A percentile compares a stretch with the other conserved stretches of the same genome.
Evolutionary conservation across 2,113 vertebrate species (phyloP).

Genomic region (Oreochromis spilurus): DNA sequence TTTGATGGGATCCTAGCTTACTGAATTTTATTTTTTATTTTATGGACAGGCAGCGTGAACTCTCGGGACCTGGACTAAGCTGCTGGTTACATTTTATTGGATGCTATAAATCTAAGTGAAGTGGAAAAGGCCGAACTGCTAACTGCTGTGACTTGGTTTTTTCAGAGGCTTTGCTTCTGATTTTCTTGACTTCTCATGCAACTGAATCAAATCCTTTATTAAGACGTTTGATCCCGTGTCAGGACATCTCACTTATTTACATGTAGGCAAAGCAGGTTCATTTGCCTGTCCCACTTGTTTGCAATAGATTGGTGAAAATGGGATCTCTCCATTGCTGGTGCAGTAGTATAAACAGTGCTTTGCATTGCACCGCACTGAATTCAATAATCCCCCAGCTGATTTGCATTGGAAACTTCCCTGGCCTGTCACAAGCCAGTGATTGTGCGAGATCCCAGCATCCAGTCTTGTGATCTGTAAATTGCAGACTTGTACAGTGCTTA

Average conservation of each 20-base stretch:
- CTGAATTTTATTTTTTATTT: neutral
- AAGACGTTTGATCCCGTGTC: neutral
- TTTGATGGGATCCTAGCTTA: neutral
- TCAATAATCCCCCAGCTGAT: slow-evolving; percentile 6
- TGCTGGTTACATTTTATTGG: neutral
- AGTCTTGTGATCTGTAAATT: neutral
- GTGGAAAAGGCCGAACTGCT: neutral
- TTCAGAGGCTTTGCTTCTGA: neutral
- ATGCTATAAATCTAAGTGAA: neutral
- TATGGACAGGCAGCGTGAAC: neutral
- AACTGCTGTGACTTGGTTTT: neutral
- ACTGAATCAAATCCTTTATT: neutral
- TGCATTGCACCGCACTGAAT: slow-evolving; percentile 37
- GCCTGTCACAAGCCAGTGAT: neutral
- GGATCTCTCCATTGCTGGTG: neutral
- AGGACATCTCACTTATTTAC: neutral
- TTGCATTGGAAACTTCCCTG: slow-evolving; percentile 45
- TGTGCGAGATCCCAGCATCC: neutral
- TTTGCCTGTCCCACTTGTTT: slow-evolving; percentile 25
- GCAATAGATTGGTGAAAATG: neutral
- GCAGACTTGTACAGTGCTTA: neutral
- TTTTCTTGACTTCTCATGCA: neutral
- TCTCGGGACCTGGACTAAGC: neutral
- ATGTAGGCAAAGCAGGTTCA: slow-evolving; percentile 29
- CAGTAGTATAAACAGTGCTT: slow-evolving; percentile 2